These are phyloP conservation scores for Diprion similis DNA, from an alignment of 1,140 invertebrate genomes.

Conservation along the genomic window DNA sequence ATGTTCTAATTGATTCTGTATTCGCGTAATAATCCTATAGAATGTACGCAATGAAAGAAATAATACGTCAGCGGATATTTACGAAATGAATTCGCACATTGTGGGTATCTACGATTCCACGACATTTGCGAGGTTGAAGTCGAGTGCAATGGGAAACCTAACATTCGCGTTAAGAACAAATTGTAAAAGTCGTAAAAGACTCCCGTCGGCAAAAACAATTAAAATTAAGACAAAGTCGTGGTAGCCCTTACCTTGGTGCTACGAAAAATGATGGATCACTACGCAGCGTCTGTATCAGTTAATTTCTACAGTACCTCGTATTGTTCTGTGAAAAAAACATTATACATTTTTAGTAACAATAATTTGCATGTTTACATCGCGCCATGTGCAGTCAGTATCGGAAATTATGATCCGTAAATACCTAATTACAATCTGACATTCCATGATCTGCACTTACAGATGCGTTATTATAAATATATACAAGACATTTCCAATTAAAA, in stretches of 20 bases:
- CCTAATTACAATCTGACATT: too few species aligned
- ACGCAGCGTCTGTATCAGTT: neutral
- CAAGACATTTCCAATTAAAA: too few species aligned
- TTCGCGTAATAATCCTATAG: neutral
- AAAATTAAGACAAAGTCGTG: neutral
- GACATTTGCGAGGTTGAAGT: neutral
- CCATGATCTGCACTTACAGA: too few species aligned
- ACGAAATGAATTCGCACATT: neutral
- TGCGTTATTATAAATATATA: too few species aligned
- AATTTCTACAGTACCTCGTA: neutral
- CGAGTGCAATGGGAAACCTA: neutral
- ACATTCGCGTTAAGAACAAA: neutral
- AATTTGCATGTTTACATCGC: neutral
- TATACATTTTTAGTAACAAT: neutral
- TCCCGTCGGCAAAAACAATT: neutral
- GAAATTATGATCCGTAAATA: too few species aligned
- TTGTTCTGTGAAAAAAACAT: neutral
- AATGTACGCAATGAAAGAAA: neutral
- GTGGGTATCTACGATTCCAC: neutral
- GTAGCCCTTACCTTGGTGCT: neutral
- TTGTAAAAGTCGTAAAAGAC: neutral
- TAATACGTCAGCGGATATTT: neutral
- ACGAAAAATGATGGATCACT: neutral
- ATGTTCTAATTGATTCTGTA: too few species aligned
- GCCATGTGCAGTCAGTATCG: too few species aligned